phyloP scores from a whole-genome alignment of 35 echinoderm and acorn worm genomes.

The Apostichopus californicus region DNA sequence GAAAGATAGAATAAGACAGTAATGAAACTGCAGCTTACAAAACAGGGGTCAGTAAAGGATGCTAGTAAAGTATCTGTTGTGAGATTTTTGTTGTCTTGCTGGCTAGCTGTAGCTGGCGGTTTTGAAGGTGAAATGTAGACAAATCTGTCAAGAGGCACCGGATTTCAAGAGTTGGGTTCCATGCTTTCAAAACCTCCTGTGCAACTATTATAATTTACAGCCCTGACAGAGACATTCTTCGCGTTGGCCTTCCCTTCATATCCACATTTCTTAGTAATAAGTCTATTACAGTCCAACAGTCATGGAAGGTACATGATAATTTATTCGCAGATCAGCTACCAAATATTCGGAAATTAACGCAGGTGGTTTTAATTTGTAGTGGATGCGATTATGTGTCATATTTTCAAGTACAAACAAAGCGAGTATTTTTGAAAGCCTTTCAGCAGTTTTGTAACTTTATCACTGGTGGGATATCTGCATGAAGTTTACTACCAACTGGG shows the following conservation, averaged over 20 bases:
- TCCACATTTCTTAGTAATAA: neutral
- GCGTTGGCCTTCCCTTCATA: slow-evolving; percentile 39
- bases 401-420: slow-evolving; percentile 58
- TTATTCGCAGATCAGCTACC: slow-evolving; percentile 45
- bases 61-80: slow-evolving; percentile 34
- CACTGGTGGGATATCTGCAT: neutral
- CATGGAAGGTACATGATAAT: slow-evolving; percentile 40
- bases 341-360: too few relatives aligned
- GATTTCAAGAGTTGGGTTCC: slow-evolving; percentile 55
- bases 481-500: neutral
- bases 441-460: too few relatives aligned
- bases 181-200: slow-evolving; percentile 19
- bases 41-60: slow-evolving; percentile 13
- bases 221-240: slow-evolving; percentile 60
- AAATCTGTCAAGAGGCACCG: neutral
- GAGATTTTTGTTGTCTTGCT: neutral
- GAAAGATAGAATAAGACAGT: neutral
- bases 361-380: slow-evolving; percentile 53
- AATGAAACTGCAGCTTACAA: neutral
- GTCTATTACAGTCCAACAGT: slow-evolving; percentile 34
- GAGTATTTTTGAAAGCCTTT: neutral
- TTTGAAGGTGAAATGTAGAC: slow-evolving; percentile 63
- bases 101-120: slow-evolving; percentile 45
- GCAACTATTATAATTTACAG: slow-evolving; percentile 47
- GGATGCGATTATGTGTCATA: slow-evolving; percentile 83